Evolutionary conservation across 1,140 invertebrate genomes (phyloP).

Genomic region (Coptotermes formosanus): DNA sequence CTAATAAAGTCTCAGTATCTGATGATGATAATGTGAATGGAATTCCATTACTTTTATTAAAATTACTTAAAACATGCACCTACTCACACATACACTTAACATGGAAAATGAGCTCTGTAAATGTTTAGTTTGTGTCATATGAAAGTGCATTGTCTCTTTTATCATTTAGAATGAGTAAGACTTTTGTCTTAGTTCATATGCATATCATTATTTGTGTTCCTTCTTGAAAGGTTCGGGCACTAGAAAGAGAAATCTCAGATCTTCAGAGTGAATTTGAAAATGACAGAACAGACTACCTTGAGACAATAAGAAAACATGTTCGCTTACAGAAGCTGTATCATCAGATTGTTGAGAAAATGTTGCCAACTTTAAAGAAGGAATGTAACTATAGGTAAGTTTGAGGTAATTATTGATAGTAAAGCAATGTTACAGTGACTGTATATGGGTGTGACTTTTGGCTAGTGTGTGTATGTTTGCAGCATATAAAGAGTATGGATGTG

Average conservation of each 20-base stretch:
- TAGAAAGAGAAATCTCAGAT: conserved; percentile 75
- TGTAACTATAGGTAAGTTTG: conserved; percentile 65
- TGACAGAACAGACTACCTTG: conserved; percentile 80
- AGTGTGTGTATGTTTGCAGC: too few species aligned
- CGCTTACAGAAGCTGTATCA: conserved; percentile 68
- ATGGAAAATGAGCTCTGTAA: too few species aligned
- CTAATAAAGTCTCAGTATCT: too few species aligned
- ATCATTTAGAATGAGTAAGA: background rate
- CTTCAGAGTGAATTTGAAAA: conserved; percentile 82
- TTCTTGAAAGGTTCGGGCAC: conserved; percentile 51
- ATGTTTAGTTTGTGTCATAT: background rate
- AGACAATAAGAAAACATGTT: conserved; percentile 77
- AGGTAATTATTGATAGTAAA: too few species aligned
- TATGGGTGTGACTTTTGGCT: too few species aligned
- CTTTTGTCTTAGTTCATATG: background rate
- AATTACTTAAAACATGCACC: too few species aligned
- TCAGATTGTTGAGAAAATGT: conserved; percentile 68
- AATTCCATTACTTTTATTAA: too few species aligned
- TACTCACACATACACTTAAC: too few species aligned
- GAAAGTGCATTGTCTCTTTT: background rate
- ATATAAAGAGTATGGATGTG: too few species aligned
- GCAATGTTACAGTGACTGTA: too few species aligned
- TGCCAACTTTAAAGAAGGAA: conserved; percentile 69
- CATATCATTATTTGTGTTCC: background rate
- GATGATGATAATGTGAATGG: too few species aligned